Evolutionary conservation across 1,140 invertebrate genomes (phyloP).

Genomic region (Achroia grisella): DNA sequence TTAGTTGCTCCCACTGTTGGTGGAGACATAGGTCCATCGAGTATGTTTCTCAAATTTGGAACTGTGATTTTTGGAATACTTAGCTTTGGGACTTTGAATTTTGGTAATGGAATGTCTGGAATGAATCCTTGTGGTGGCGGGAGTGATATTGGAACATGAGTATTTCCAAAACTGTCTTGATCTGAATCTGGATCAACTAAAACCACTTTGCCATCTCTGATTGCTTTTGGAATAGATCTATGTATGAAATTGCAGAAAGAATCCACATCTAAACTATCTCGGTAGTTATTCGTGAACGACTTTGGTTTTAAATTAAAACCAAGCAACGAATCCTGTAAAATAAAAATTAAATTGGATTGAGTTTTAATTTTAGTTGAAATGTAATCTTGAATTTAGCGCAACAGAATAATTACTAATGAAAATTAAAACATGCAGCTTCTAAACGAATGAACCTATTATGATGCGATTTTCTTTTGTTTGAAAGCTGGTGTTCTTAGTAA

Average conservation of each 20-base stretch:
- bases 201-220: conserved; percentile 49
- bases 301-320: too few species aligned
- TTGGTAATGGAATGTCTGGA: conserved; percentile 27
- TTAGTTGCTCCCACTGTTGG: conserved; percentile 34
- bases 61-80: conserved; percentile 37
- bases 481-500: too few species aligned
- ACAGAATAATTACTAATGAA: too few species aligned
- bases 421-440: too few species aligned
- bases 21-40: conserved; percentile 12
- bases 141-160: conserved; percentile 28
- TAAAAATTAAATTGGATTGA: not conserved
- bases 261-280: conserved; percentile 19
- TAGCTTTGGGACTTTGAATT: conserved; percentile 33
- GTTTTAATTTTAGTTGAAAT: too few species aligned
- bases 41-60: conserved; percentile 28
- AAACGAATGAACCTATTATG: too few species aligned
- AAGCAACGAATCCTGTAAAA: not conserved
- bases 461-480: too few species aligned
- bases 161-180: conserved; percentile 33
- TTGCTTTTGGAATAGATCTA: conserved; percentile 45
- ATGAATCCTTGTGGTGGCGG: conserved; percentile 43
- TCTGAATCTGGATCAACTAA: conserved; percentile 31
- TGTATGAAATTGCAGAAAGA: conserved; percentile 55
- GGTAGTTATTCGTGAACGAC: too few species aligned
- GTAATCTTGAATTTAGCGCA: too few species aligned